A percentile compares a stretch with the other conserved stretches of the same genome.
Evolutionary conservation across 1,140 invertebrate species (phyloP).

Genomic region (Heliconius hermathena): DNA sequence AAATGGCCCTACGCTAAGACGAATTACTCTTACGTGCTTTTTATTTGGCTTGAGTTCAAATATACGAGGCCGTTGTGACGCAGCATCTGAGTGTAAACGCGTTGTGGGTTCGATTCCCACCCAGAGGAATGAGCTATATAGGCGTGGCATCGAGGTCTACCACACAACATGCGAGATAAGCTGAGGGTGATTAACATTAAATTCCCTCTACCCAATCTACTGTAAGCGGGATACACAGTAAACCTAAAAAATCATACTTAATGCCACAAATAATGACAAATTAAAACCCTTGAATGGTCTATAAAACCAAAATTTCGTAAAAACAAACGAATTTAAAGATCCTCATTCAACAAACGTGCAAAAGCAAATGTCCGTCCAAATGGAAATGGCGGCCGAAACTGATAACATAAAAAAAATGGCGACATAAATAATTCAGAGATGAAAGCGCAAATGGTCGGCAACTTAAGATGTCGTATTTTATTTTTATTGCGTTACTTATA

Average conservation of each 20-base stretch:
- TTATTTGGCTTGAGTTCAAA: too few relatives aligned
- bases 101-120: neutral
- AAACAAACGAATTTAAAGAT: neutral
- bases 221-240: too few relatives aligned
- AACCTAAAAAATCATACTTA: too few relatives aligned
- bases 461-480: conserved; percentile 25
- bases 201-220: too few relatives aligned
- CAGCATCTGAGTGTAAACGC: neutral
- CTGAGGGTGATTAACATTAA: too few relatives aligned
- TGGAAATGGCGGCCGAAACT: conserved; percentile 1
- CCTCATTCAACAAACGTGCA: neutral
- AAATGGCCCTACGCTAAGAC: too few relatives aligned
- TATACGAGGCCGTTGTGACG: too few relatives aligned
- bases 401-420: conserved; percentile 16
- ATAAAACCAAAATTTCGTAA: neutral
- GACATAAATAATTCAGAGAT: conserved; percentile 20
- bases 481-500: conserved; percentile 22
- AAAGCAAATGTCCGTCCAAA: neutral
- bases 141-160: too few relatives aligned
- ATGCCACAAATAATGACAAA: neutral
- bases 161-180: too few relatives aligned
- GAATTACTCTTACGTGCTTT: too few relatives aligned
- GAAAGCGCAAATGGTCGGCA: conserved; percentile 10
- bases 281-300: neutral
- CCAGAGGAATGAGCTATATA: too few relatives aligned